Percentiles rank a stretch among this genome's conserved stretches.
Evolutionary conservation across 2,113 vertebrate species (phyloP).

Genomic region (Hydropotes inermis): DNA sequence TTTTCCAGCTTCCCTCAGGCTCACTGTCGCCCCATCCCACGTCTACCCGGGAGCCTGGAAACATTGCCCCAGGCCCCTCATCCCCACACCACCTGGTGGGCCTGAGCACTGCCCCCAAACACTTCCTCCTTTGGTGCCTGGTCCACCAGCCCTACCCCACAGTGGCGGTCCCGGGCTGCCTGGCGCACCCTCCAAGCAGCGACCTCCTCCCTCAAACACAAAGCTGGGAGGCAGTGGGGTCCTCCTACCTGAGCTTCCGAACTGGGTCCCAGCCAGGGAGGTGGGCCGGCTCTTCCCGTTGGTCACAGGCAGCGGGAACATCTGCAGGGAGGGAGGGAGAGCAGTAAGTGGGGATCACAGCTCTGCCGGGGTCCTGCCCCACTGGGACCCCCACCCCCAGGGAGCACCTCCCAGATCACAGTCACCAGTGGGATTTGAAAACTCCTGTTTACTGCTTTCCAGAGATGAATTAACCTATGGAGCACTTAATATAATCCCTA

Average conservation of each 20-base stretch:
- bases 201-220: background rate
- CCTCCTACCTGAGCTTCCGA: conserved; percentile 92
- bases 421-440: background rate
- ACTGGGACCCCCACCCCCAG: background rate
- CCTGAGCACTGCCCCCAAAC: background rate
- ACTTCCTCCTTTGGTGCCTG: no score
- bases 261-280: conserved; percentile 93
- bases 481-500: background rate
- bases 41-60: background rate
- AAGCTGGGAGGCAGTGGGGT: background rate
- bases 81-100: background rate
- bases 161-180: background rate
- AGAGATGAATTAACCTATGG: background rate
- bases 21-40: background rate
- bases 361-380: background rate
- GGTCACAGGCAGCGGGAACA: conserved; percentile 97
- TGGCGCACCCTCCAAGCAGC: background rate
- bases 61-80: background rate
- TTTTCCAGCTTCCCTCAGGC: background rate
- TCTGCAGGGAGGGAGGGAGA: conserved; percentile 82
- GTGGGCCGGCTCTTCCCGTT: conserved; percentile 97
- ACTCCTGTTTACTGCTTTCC: background rate
- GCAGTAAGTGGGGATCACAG: background rate
- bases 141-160: background rate
- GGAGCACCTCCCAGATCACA: background rate